phyloP scores from a whole-genome alignment of 2,888 invertebrate genomes.

The Drosophila formosana region DNA sequence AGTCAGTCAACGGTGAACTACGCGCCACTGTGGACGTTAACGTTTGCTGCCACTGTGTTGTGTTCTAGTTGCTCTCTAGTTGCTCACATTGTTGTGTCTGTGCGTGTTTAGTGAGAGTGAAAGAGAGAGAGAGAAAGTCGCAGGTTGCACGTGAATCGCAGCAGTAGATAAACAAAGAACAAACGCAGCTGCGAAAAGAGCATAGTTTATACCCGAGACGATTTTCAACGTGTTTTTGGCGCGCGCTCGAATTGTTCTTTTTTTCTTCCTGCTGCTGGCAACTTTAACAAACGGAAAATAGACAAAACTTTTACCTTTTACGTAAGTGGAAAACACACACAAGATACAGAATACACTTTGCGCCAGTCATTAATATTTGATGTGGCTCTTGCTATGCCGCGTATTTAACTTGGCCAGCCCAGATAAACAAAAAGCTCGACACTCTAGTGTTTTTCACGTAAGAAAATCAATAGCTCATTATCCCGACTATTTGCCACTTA shows the following conservation, averaged over 20 bases:
- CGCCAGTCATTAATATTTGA: constrained; percentile 7
- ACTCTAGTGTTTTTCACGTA: constrained; percentile 20
- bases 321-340: constrained; percentile 55
- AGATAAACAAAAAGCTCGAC: constrained; percentile 12
- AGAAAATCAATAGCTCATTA: constrained; percentile 68
- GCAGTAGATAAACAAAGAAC: constrained; percentile 63
- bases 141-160: constrained; percentile 58
- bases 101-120: constrained; percentile 15
- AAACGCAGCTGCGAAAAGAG: constrained; percentile 42
- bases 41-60: constrained; percentile 19
- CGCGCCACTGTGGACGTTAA: constrained; percentile 70
- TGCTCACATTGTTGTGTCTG: constrained; percentile 21
- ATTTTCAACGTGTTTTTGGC: constrained; percentile 19
- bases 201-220: constrained; percentile 31
- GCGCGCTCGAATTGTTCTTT: constrained; percentile 38
- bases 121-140: constrained; percentile 30
- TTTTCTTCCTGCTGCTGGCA: neutral
- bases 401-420: constrained; percentile 13
- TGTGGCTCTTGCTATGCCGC: neutral
- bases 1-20: constrained; percentile 74
- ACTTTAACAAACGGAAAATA: constrained; percentile 9
- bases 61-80: neutral
- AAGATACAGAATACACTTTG: neutral
- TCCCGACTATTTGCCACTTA: constrained; percentile 21
- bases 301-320: constrained; percentile 56